Evolutionary conservation across 2,888 invertebrate genomes (phyloP).

Genomic region (Drosophila lacicola): DNA sequence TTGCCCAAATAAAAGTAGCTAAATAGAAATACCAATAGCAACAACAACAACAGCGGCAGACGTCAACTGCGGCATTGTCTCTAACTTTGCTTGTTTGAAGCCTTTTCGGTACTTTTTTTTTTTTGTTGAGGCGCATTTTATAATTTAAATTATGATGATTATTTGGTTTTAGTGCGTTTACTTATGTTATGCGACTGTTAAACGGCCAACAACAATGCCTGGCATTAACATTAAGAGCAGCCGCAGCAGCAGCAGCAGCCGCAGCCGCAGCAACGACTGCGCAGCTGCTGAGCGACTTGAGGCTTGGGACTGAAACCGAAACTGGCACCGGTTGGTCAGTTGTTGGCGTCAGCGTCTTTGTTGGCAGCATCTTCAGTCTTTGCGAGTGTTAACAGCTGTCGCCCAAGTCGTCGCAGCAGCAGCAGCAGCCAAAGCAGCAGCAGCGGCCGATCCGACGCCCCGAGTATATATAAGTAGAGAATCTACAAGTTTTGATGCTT

Average conservation of each 20-base stretch:
- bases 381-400: constrained; percentile 83
- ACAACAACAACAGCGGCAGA: constrained; percentile 14
- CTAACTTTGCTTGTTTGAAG: not conserved
- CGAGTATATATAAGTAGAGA: constrained; percentile 84
- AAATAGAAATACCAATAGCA: constrained; percentile 64
- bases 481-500: constrained; percentile 84
- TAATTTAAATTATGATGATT: constrained; percentile 39
- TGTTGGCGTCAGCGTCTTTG: constrained; percentile 39
- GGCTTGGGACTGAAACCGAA: constrained; percentile 35
- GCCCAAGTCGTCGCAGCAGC: constrained; percentile 68
- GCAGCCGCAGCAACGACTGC: constrained; percentile 25
- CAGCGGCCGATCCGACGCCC: constrained; percentile 46
- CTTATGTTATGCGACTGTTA: constrained; percentile 68
- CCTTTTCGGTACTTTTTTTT: constrained; percentile 6
- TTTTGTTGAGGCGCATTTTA: constrained; percentile 20
- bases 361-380: constrained; percentile 64
- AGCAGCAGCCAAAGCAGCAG: constrained; percentile 16
- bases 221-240: constrained; percentile 49
- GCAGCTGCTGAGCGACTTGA: constrained; percentile 40
- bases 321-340: constrained; percentile 66
- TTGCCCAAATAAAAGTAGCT: constrained; percentile 60
- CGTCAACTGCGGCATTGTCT: constrained; percentile 16
- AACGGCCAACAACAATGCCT: constrained; percentile 38
- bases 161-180: constrained; percentile 54
- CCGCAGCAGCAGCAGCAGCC: constrained; percentile 23